Conservation (phyloP, 1,140 invertebrate species). For the Drosophila rhopaloa region DNA sequence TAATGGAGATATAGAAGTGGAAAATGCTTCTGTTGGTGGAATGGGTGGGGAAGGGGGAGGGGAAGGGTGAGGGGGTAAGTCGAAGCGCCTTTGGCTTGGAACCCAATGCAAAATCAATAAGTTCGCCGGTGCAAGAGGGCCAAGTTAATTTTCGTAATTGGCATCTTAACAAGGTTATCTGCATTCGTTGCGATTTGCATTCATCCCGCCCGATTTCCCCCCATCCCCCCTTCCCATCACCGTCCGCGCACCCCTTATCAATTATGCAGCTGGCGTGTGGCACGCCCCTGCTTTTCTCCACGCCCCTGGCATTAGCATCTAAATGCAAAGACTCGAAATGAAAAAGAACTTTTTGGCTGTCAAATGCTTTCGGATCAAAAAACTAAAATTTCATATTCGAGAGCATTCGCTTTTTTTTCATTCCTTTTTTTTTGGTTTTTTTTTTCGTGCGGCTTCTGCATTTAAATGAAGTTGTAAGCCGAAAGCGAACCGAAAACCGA, state of each 20-base stretch:
- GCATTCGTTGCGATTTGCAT: constrained; percentile 72
- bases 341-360: constrained; percentile 66
- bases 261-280: constrained; percentile 76
- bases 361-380: constrained; percentile 77
- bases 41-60: too few species aligned
- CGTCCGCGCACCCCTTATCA: constrained; percentile 51
- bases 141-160: constrained; percentile 83
- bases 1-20: not conserved
- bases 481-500: constrained; percentile 31
- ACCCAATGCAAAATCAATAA: constrained; percentile 76
- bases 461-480: constrained; percentile 71
- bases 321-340: constrained; percentile 62
- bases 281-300: constrained; percentile 16
- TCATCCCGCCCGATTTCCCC: not conserved
- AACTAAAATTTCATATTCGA: constrained; percentile 78
- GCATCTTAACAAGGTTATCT: constrained; percentile 82
- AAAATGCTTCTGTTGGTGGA: not conserved
- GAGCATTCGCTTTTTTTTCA: constrained; percentile 43
- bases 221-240: too few species aligned
- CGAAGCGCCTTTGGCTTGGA: constrained; percentile 50
- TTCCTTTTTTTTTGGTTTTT: constrained; percentile 19
- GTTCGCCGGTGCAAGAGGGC: constrained; percentile 53
- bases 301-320: constrained; percentile 62
- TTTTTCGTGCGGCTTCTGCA: constrained; percentile 43
- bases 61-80: not conserved